phyloP scores from a whole-genome alignment of 2,113 vertebrate genomes.

The Ahaetulla prasina region DNA sequence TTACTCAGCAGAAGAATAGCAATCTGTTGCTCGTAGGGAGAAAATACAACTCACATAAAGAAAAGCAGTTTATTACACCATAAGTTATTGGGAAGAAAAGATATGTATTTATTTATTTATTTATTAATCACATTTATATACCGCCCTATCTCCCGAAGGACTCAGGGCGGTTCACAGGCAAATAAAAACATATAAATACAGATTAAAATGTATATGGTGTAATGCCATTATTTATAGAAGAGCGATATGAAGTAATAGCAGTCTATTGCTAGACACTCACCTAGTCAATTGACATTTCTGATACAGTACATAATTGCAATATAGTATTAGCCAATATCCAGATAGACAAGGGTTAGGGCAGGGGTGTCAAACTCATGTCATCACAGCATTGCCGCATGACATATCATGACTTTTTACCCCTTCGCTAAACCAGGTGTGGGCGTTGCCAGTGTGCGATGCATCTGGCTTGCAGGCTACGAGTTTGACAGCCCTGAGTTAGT shows the following conservation, averaged over 20 bases:
- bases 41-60: not conserved
- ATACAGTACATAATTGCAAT: not conserved
- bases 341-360: not conserved
- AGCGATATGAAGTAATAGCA: not conserved
- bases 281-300: not conserved
- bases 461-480: too few species aligned
- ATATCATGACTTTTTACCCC: too few species aligned
- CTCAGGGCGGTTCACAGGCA: too few species aligned
- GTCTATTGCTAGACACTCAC: not conserved
- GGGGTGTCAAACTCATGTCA: too few species aligned
- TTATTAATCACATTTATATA: too few species aligned
- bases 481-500: too few species aligned
- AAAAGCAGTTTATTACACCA: not conserved
- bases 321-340: not conserved
- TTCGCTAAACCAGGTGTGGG: too few species aligned
- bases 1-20: not conserved
- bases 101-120: too few species aligned
- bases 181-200: too few species aligned
- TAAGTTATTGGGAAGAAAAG: not conserved
- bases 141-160: too few species aligned
- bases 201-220: not conserved
- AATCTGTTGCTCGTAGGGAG: not conserved
- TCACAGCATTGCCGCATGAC: too few species aligned
- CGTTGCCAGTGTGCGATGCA: too few species aligned
- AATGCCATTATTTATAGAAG: not conserved